Evolutionary conservation across 2,888 invertebrate genomes (phyloP).

Genomic region (Eilema depressum): DNA sequence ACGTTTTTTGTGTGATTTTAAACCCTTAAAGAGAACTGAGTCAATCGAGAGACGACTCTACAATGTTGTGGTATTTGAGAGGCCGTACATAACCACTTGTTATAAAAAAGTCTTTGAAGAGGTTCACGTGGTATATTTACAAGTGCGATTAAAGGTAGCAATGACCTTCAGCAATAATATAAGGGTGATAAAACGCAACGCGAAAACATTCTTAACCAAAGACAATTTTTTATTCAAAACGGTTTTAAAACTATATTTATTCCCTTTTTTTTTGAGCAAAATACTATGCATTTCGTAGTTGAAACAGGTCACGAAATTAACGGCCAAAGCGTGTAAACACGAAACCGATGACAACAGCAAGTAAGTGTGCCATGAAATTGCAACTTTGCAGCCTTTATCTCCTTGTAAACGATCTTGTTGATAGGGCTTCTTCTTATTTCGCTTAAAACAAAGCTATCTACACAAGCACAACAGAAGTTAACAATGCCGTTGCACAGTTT

Average conservation of each 20-base stretch:
- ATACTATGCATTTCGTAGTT: background rate
- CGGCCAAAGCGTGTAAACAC: background rate
- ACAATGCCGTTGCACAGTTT: background rate
- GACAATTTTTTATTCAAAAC: background rate
- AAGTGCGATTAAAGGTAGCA: too few species aligned
- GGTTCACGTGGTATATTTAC: too few species aligned
- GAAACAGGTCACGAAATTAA: background rate
- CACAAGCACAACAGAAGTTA: background rate
- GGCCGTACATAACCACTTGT: too few species aligned
- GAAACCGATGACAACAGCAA: slow-evolving; percentile 7
- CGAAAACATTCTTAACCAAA: background rate
- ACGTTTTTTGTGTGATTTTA: too few species aligned
- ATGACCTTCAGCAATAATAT: background rate
- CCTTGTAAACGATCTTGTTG: background rate
- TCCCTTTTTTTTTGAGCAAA: background rate
- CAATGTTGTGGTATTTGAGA: too few species aligned
- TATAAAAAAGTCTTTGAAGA: too few species aligned
- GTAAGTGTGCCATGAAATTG: slow-evolving; percentile 1
- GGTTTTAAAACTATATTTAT: background rate
- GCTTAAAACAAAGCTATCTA: background rate
- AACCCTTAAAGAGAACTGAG: too few species aligned
- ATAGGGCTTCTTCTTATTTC: background rate
- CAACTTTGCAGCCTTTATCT: background rate
- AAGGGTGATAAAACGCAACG: background rate
- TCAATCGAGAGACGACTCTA: too few species aligned